Percentiles rank a stretch among this genome's conserved stretches.
Evolutionary conservation across 2,888 invertebrate genomes (phyloP).

Genomic region (Drosophila recens): DNA sequence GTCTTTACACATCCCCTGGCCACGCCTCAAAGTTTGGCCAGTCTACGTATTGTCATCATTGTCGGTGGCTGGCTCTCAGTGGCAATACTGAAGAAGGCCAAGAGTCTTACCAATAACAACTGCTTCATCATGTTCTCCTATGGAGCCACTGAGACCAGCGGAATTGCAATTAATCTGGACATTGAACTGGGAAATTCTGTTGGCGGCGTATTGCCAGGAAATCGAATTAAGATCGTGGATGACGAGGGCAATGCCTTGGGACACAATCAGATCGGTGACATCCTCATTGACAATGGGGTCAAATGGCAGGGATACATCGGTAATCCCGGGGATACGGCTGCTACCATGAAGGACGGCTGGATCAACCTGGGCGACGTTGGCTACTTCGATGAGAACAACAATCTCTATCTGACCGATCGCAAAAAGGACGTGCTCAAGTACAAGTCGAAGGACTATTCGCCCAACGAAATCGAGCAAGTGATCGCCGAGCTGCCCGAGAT

Average conservation of each 20-base stretch:
- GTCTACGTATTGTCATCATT: conserved; percentile 28
- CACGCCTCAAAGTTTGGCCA: conserved; percentile 31
- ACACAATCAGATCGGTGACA: conserved; percentile 71
- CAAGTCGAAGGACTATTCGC: conserved; percentile 73
- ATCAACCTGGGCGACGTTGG: conserved; percentile 82
- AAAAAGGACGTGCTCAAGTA: conserved; percentile 82
- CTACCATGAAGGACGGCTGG: conserved; percentile 73
- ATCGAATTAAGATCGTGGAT: conserved; percentile 66
- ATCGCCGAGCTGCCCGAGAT: conserved; percentile 74
- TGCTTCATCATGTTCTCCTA: conserved; percentile 49
- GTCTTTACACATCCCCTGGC: conserved; percentile 52
- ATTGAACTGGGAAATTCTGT: conserved; percentile 54
- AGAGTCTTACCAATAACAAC: conserved; percentile 44
- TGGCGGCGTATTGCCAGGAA: conserved; percentile 63
- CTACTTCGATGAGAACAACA: conserved; percentile 78
- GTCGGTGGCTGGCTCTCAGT: conserved; percentile 60
- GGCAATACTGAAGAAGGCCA: conserved; percentile 32
- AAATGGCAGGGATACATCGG: conserved; percentile 79
- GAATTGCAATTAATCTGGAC: conserved; percentile 50
- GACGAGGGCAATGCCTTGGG: conserved; percentile 67
- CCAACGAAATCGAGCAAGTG: conserved; percentile 76
- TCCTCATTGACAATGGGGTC: conserved; percentile 56
- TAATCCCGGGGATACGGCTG: conserved; percentile 62
- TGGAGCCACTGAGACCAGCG: conserved; percentile 65
- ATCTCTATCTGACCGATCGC: conserved; percentile 75